Evolutionary conservation across 2,888 invertebrate genomes (phyloP), one percentile per base, ranked within the genome.

Genomic region (Tipula confusa): DNA sequence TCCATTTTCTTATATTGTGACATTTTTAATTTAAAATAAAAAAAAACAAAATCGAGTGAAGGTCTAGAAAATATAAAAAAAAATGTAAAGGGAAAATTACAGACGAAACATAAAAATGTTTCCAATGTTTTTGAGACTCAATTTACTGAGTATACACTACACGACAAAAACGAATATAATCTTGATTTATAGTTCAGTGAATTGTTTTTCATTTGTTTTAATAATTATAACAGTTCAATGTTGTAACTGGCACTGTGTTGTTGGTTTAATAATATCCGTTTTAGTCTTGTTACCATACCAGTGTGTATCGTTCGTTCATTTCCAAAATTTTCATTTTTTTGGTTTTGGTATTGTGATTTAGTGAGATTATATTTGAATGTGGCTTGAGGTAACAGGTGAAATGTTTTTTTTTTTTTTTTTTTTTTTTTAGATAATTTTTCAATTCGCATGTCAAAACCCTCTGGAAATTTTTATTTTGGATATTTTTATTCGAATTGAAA

Each of bases 161-260:
- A 24, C 64, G 64, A 64, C 64, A 64, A 64, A n/a, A 31, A 64
- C 64, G 64, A 64, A 64, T 64, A 64, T 24, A 64, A 64, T 64
- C 64, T 64, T 64, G 64, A 64, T 64, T 64, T 64, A 64, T 64
- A 64, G 64, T 64, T 64, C 64, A 64, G 64, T 64, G 64, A 64
- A 64, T 64, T 64, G 64, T 64, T 64, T 64, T 64, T 64, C 64
- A 64, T 64, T 64, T 64, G 64, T 64, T 64, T 64, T 64, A 64
- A 64, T 64, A 64, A 64, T 64, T 64, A 64, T 64, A 64, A 64
- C 24, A 9, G 64, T 64, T 64, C 64, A 64, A 64, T 64, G 64
- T 64, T 64, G 64, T 64, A 24, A 64, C 64, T 24, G 64, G 64
- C 24, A 64, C 64, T 24, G 24, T 33, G 33, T 64, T 24, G 24